phyloP scores from a whole-genome alignment of 2,113 vertebrate genomes.

The Gnathonemus echidnorhynchus region DNA sequence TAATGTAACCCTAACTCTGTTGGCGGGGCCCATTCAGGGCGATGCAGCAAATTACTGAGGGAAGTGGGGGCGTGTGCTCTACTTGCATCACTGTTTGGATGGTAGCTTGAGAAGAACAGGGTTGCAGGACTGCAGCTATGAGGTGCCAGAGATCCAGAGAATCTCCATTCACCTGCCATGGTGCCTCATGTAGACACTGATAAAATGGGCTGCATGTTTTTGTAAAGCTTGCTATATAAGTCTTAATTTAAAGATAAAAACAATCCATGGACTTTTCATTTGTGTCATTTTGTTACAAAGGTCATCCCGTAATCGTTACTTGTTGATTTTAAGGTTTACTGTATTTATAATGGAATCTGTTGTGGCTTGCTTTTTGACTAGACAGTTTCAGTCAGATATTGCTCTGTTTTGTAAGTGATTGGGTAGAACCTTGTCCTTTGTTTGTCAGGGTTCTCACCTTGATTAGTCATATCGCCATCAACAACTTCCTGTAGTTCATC shows the following conservation, averaged over 20 bases:
- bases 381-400: neutral
- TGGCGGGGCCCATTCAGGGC: neutral
- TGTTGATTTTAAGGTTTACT: neutral
- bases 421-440: neutral
- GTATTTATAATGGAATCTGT: neutral
- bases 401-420: neutral
- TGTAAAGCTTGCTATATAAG: neutral
- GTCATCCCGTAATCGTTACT: neutral
- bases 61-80: neutral
- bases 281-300: neutral
- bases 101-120: neutral
- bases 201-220: neutral
- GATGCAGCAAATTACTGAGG: constrained; percentile 3
- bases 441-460: neutral
- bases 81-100: neutral
- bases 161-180: neutral
- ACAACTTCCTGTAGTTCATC: neutral
- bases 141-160: neutral
- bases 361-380: neutral
- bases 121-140: neutral
- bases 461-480: neutral
- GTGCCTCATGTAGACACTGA: neutral
- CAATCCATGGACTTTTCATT: neutral
- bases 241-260: neutral
- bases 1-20: constrained; percentile 1